Base-by-base conservation (phyloP, 2,113 vertebrate species). In the Pedionomus torquatus region DNA sequence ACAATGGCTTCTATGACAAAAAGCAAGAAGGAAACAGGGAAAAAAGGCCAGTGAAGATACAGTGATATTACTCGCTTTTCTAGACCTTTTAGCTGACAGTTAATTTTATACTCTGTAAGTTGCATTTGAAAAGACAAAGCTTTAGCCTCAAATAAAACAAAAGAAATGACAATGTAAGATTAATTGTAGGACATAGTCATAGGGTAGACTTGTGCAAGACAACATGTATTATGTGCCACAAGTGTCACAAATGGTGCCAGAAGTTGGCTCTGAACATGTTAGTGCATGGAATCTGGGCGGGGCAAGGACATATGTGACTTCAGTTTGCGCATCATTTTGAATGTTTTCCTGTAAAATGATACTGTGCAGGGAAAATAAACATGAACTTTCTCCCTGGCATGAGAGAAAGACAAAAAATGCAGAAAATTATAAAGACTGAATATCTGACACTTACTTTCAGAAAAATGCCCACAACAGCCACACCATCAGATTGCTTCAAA, bases 401-500 rank as follows among this genome's bases (percentile, higher is more conserved):
- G 30, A 41, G 7, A 91, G 15, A 87, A 89, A 69, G 12, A 72
- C 1, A 10, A 68, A 82, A 49, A 75, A 48, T 21, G 63, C 8
- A 66, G 60, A 79, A 52, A 91, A 60, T 48, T 18, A 41, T 13
- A 60, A 61, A 84, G 13, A 83, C 10, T 12, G 10, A 26, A 33
- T 28, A 51, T 16, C 66, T 87, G 61, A 64, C 28, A 90, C 97
- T 96, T 88, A 99, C 99, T 98, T 99, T 93, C 83, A 99, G 97
- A 96, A 99, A 99, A 84, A 99, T 95, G 30, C 99, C 99, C 35
- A 99, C 97, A n/a, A 99, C 99, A 65, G 99, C 99, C 7, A 99
- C 98, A 10, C 99, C 99, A 49, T 99, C 99, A 1, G 98, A 95
- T 87, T 99, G 93, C 95, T 97, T 98, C 48, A 98, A 97, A 46